phyloP scores from a whole-genome alignment of 2,888 invertebrate genomes.

The Psylliodes chrysocephalus region DNA sequence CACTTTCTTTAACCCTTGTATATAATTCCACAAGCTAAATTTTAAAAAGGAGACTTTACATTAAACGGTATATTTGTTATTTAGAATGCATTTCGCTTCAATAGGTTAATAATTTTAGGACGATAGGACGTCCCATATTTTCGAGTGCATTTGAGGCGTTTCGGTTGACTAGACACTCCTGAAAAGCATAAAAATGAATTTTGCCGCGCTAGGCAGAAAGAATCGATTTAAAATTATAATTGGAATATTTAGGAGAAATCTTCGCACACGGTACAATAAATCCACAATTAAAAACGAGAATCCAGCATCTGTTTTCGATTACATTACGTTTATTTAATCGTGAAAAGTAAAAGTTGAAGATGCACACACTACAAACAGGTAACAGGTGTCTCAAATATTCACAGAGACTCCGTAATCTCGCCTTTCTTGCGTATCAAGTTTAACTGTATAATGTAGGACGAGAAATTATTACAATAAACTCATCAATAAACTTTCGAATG shows the following conservation, averaged over 20 bases:
- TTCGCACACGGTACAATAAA: not conserved
- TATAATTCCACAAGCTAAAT: too few relatives aligned
- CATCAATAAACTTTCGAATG: conserved; percentile 44
- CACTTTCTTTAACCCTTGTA: too few relatives aligned
- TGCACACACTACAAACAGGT: too few relatives aligned
- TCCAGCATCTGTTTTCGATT: conserved; percentile 1
- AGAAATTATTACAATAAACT: conserved; percentile 43
- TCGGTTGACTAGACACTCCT: too few relatives aligned
- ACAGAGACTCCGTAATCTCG: conserved; percentile 9
- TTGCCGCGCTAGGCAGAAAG: too few relatives aligned
- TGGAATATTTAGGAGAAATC: not conserved
- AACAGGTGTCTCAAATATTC: conserved; percentile 25
- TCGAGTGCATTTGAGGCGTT: too few relatives aligned
- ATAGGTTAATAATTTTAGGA: too few relatives aligned
- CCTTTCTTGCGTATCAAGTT: conserved; percentile 23
- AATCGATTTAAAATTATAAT: not conserved
- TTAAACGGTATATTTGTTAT: too few relatives aligned
- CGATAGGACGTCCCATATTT: too few relatives aligned
- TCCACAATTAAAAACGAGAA: not conserved
- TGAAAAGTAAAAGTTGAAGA: conserved; percentile 31
- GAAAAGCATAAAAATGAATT: too few relatives aligned
- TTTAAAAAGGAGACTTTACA: too few relatives aligned
- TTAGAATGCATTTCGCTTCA: too few relatives aligned
- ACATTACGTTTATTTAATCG: not conserved
- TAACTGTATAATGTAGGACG: conserved; percentile 38